These are phyloP conservation scores for Macrophya annulata DNA, from an alignment of 2,888 invertebrate species.

Conservation along the genomic window DNA sequence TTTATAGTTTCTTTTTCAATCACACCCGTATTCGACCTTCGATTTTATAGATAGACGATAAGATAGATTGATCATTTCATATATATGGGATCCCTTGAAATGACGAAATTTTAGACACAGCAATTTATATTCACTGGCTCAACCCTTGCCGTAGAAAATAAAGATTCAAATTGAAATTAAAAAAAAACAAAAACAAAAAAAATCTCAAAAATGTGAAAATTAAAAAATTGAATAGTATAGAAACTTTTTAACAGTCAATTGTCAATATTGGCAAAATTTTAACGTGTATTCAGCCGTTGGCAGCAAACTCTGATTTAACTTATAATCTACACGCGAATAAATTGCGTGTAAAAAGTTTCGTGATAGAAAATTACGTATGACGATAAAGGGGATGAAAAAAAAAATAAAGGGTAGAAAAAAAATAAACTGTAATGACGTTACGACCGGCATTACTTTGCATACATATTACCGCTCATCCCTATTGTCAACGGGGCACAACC, in stretches of 20 bases:
- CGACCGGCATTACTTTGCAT: constrained; percentile 20
- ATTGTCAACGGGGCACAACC: constrained; percentile 21
- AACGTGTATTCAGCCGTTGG: not conserved
- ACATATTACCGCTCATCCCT: constrained; percentile 33
- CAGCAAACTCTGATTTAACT: not conserved
- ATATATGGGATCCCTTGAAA: not conserved
- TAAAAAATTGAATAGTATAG: not conserved
- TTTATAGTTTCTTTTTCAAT: not conserved
- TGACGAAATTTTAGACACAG: not conserved
- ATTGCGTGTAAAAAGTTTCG: constrained; percentile 29
- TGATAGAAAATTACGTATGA: constrained; percentile 10
- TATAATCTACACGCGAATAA: not conserved
- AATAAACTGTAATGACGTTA: not conserved
- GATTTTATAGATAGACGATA: not conserved
- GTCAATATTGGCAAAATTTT: not conserved
- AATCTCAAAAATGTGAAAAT: too few species aligned
- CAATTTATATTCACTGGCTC: not conserved
- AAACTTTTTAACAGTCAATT: not conserved
- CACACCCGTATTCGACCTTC: not conserved
- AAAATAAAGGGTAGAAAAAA: not conserved
- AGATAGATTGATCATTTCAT: not conserved
- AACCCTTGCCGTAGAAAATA: not conserved
- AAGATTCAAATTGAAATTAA: not conserved
- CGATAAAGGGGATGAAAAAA: not conserved
- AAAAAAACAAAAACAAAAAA: not conserved